Evolutionary conservation across 2,888 invertebrate genomes (phyloP).

Genomic region (Drosophila crucigera): DNA sequence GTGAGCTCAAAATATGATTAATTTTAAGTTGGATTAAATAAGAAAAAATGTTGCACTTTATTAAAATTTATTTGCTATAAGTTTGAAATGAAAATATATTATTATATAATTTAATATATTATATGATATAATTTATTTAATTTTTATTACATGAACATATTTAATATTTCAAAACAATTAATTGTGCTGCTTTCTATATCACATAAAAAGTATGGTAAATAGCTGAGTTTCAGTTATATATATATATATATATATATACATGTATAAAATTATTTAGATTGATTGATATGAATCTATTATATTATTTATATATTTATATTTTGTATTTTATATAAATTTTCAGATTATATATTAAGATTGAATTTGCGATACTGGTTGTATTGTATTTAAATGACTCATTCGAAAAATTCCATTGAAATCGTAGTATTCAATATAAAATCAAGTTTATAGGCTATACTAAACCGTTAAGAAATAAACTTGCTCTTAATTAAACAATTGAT

Average conservation of each 20-base stretch:
- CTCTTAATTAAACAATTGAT: conserved; percentile 28
- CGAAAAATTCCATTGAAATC: background rate
- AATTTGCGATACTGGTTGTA: background rate
- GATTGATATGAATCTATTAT: background rate
- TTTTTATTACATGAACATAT: background rate
- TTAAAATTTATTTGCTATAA: background rate
- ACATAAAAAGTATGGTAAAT: background rate
- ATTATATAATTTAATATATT: background rate
- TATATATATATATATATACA: too few relatives aligned
- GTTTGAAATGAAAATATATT: too few relatives aligned
- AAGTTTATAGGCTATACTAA: conserved; percentile 20
- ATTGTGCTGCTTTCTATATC: background rate
- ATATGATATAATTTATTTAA: background rate
- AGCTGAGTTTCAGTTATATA: background rate
- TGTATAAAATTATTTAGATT: background rate
- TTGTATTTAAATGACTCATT: conserved; percentile 10
- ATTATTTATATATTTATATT: background rate
- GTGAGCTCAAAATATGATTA: background rate
- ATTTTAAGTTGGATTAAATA: background rate
- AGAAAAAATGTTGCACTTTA: too few relatives aligned
- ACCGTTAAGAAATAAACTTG: conserved; percentile 31
- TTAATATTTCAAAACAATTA: background rate
- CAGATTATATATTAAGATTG: background rate
- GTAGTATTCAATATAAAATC: conserved; percentile 3
- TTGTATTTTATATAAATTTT: too few relatives aligned